These are phyloP conservation scores for Melanocharis versteri DNA, from an alignment of 2,113 vertebrate genomes.

Conservation along the genomic window DNA sequence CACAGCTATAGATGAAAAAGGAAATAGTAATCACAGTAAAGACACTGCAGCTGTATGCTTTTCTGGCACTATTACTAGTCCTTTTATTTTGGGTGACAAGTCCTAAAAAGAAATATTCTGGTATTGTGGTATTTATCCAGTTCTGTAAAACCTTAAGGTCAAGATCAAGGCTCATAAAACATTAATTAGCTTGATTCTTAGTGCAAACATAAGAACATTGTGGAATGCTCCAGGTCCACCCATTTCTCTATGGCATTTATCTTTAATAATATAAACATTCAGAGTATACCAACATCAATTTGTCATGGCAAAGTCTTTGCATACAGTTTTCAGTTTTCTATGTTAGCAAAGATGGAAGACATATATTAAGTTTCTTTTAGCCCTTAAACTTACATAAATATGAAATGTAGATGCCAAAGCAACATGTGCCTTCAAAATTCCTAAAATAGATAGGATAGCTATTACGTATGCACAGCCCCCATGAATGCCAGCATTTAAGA, in stretches of 20 bases:
- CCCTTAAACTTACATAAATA: constrained; percentile 23
- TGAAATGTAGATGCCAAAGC: background rate
- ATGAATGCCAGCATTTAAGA: constrained; percentile 40
- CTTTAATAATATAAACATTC: constrained; percentile 10
- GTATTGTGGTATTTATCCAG: background rate
- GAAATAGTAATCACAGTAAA: background rate
- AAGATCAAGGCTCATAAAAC: background rate
- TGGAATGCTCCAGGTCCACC: background rate
- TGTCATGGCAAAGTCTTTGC: background rate
- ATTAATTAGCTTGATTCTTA: background rate
- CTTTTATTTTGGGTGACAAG: background rate
- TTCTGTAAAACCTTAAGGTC: background rate
- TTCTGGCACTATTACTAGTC: background rate
- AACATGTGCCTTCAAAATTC: constrained; percentile 24
- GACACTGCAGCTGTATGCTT: background rate
- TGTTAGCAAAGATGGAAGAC: background rate
- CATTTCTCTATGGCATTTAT: background rate
- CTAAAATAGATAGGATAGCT: constrained; percentile 50
- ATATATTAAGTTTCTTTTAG: background rate
- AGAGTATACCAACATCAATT: background rate
- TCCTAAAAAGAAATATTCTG: background rate
- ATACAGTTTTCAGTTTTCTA: background rate
- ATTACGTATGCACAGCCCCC: background rate
- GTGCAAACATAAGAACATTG: background rate
- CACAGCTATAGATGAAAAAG: background rate